A percentile compares a stretch with the other conserved stretches of the same genome.
phyloP scores from a whole-genome alignment of 2,797 vertebrate genomes.

The Liparis tanakae region DNA sequence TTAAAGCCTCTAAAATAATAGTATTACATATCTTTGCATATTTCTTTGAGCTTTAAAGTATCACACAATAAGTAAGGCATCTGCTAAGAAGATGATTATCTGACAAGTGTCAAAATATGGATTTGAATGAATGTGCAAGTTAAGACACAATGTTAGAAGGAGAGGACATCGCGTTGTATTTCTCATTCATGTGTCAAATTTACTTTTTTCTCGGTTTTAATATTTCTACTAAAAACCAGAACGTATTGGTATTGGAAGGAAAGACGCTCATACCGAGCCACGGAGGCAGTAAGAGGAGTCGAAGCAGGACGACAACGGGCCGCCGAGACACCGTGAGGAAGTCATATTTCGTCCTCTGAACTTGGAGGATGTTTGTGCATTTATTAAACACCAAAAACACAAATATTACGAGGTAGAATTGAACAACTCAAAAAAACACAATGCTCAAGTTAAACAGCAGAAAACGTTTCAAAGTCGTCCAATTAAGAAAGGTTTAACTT shows the following conservation, averaged over 20 bases:
- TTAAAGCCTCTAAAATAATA: background rate
- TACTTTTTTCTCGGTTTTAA: background rate
- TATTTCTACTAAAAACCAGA: background rate
- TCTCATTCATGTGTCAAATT: background rate
- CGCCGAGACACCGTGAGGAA: too few relatives aligned
- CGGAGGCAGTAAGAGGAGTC: background rate
- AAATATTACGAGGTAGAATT: background rate
- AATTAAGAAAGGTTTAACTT: background rate
- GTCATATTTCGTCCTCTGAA: too few relatives aligned
- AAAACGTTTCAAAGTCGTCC: background rate
- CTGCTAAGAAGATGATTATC: conserved; percentile 1
- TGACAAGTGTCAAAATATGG: conserved; percentile 8
- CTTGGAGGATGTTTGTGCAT: background rate
- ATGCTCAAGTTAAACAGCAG: background rate
- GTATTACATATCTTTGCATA: background rate
- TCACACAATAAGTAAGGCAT: background rate
- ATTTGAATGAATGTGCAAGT: background rate
- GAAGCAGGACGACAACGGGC: too few relatives aligned
- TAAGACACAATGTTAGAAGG: background rate
- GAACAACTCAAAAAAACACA: background rate
- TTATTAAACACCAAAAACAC: background rate
- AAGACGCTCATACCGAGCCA: background rate
- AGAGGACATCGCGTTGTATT: background rate
- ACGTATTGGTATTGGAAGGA: background rate
- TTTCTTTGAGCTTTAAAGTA: conserved; percentile 1